Conservation (phyloP, 2,888 invertebrate species). For the Eucera pruinosa region DNA sequence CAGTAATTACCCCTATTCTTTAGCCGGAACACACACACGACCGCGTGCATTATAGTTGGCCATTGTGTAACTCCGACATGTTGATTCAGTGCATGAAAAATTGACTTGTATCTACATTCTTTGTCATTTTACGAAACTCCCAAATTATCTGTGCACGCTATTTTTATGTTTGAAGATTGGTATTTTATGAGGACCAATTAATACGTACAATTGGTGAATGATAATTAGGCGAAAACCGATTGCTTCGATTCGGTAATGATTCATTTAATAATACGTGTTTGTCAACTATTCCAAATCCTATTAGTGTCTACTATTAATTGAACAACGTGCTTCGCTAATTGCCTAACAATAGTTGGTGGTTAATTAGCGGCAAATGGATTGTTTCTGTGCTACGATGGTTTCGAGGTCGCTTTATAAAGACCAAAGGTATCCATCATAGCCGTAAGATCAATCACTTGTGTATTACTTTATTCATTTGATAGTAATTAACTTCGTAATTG, state of each 20-base stretch:
- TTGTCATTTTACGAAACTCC: no score
- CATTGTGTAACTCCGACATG: neutral
- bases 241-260: neutral
- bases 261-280: no score
- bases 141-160: neutral
- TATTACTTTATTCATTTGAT: neutral
- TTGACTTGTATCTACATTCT: no score
- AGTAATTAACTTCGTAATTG: neutral
- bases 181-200: no score
- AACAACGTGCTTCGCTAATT: neutral
- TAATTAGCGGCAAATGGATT: slow-evolving; percentile 15
- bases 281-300: slow-evolving; percentile 20
- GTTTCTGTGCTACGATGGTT: neutral
- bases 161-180: no score
- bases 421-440: neutral
- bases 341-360: neutral
- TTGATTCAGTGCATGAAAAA: neutral
- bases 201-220: neutral
- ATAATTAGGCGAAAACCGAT: neutral
- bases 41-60: neutral
- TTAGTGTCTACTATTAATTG: slow-evolving; percentile 9
- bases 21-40: slow-evolving; percentile 18
- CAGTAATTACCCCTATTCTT: slow-evolving; percentile 42
- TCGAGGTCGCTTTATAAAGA: neutral
- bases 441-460: no score